A percentile compares a stretch with the other conserved stretches of the same genome.
These are phyloP conservation scores for Okapia johnstoni DNA, from an alignment of 2,113 vertebrate genomes.

Conservation along the genomic window DNA sequence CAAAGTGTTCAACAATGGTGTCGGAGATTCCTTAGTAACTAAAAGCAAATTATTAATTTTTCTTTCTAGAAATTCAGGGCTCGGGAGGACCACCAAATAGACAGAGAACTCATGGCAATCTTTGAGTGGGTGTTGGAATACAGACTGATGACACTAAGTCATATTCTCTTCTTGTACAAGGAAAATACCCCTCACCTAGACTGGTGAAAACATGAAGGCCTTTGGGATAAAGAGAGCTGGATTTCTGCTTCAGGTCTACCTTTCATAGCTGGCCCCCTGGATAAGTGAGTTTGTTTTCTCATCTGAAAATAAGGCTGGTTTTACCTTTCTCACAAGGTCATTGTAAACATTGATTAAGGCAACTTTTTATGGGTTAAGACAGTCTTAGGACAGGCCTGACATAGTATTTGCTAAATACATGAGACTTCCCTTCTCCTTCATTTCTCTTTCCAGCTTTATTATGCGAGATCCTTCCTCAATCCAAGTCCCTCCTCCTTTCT, in stretches of 20 bases:
- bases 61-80: slow-evolving; percentile 3
- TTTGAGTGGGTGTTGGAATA: not conserved
- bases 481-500: not conserved
- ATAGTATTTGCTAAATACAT: slow-evolving; percentile 28
- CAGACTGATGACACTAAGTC: not conserved
- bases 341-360: not conserved
- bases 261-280: not conserved
- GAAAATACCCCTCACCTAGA: not conserved
- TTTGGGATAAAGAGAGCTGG: not conserved
- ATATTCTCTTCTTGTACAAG: not conserved
- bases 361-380: slow-evolving; percentile 23
- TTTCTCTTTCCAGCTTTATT: not conserved
- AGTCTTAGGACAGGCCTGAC: not conserved
- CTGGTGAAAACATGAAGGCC: not conserved
- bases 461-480: not conserved
- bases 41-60: not conserved
- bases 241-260: not conserved
- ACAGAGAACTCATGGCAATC: not conserved
- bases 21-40: not conserved
- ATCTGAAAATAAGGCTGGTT: not conserved
- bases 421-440: not conserved
- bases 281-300: not conserved
- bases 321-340: slow-evolving; percentile 27
- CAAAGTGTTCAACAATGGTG: not conserved
- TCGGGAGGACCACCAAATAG: not conserved